Base-by-base conservation (phyloP, 2,888 invertebrate species). In the Stenchaetothrips biformis region DNA sequence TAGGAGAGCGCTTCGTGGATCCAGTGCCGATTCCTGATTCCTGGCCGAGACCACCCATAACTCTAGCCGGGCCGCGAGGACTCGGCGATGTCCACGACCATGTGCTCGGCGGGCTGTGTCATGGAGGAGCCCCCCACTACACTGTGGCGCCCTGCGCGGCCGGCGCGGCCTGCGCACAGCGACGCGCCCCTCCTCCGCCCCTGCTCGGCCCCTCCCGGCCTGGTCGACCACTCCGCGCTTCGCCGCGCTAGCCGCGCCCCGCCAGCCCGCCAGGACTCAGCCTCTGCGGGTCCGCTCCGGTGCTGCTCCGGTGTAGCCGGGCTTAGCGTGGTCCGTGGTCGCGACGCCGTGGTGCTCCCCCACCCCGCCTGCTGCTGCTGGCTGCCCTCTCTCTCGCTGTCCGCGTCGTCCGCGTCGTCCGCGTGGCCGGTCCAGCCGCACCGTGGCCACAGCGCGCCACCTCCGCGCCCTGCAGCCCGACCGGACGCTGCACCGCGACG, bases 61-160 rank as follows among this genome's bases (percentile, higher is more conserved):
- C 37, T 37, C 37, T 37, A 37, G 37, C 37, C 37, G 37, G 37
- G 37, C 37, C 37, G 37, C 37, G 37, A 37, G 37, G 37, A 4
- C 37, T 37, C 37, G 2, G 37, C 37, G 37, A 37, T 37, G 37
- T 37, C 37, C 37, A 37, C 2, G 37, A 37, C 37, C 37, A 37
- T 37, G 37, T 37, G 37, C 37, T 37, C 37, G 37, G 37, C 37
- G 1, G 37, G 37, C 37, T 37, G 37, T 37, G 37, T 37, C 37
- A 37, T 37, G 37, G 37, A 37, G 37, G 37, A 37, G 37, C 37
- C 37, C 37, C 37, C 37, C 37, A 37, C 37, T 37, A 37, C 37
- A 37, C 2, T 25, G 67, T 74, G 67, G 67, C 67, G 67, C 67
- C 67, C 67, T 74, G 67, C 67, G 67, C 67, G 37, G 37, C 37